Evolutionary conservation across 2,888 invertebrate species (phyloP).

Genomic region (Apamea epomidion): DNA sequence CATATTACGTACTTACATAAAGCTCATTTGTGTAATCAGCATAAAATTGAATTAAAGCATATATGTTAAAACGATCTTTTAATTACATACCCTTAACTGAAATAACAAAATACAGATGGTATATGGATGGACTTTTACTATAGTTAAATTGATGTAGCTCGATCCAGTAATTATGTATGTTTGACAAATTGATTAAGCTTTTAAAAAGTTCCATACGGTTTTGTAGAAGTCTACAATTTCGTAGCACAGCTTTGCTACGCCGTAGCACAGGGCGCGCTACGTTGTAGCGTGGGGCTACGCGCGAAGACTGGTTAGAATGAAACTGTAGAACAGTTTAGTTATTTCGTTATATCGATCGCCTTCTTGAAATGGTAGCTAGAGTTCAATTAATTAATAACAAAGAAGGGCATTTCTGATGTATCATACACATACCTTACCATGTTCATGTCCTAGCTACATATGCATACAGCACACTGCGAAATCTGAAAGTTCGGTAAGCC

Average conservation of each 20-base stretch:
- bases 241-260: constrained; percentile 20
- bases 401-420: not conserved
- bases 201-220: not conserved
- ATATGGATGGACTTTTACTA: not conserved
- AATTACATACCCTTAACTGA: constrained; percentile 23
- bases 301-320: not conserved
- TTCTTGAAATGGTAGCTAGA: not conserved
- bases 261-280: constrained; percentile 24
- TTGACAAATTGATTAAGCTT: not conserved
- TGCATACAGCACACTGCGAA: not conserved
- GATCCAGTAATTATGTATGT: not conserved
- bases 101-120: not conserved
- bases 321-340: not conserved
- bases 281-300: constrained; percentile 3
- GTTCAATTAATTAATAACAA: not conserved
- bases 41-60: constrained; percentile 86
- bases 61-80: constrained; percentile 79
- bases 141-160: not conserved
- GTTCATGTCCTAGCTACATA: not conserved
- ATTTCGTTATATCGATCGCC: not conserved
- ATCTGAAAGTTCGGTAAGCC: not conserved
- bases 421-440: not conserved
- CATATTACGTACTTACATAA: constrained; percentile 83
- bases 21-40: constrained; percentile 88
- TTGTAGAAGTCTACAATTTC: not conserved